Evolutionary conservation across 2,797 vertebrate genomes (phyloP), one percentile per base, ranked within the genome.

Genomic region (Arrhamphus sclerolepis): DNA sequence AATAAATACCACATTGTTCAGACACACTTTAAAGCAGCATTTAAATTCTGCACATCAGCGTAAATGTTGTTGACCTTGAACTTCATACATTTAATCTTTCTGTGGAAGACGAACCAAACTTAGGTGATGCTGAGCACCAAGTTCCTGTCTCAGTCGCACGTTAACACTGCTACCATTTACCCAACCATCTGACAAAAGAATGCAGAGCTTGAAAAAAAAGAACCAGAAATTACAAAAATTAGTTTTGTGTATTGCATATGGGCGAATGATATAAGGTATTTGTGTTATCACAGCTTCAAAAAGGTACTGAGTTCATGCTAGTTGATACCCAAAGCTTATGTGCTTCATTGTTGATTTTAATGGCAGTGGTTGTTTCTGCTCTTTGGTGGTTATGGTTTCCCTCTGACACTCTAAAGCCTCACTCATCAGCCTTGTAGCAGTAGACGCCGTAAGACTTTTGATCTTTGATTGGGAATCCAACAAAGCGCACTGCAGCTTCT

Each of bases 371-470:
- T 87, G 62, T 69, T 85, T 77, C 56, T 85, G 78, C 72, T 91
- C 89, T 92, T 91, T 92, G 89, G 88, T 89, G 79, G 83, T 74
- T 72, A 70, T 67, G 61, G 64, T 62, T 73, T 61, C 49, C 44
- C 41, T 40, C 16, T 47, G 81, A 65, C 44, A 69, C 62, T 47
- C 65, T 66, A 29, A 4, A 6, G n/a, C 5, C 71, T 96, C 90
- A 95, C 76, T 93, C 86, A 73, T 93, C 84, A 4, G 86, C 82
- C 80, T 90, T 91, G 90, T 88, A 98, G 86, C 98, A 99, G 86
- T 98, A 99, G 85, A 97, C 97, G 0, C 97, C 98, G 0, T 95
- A 97, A 18, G 96, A 91, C 94, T 95, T 95, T 69, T 95, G 93
- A 46, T 91, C 93, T 89, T 95, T 97, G 51, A 98, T 93, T 0